Evolutionary conservation across 2,113 vertebrate species (phyloP).

Genomic region (Lampris incognitus): DNA sequence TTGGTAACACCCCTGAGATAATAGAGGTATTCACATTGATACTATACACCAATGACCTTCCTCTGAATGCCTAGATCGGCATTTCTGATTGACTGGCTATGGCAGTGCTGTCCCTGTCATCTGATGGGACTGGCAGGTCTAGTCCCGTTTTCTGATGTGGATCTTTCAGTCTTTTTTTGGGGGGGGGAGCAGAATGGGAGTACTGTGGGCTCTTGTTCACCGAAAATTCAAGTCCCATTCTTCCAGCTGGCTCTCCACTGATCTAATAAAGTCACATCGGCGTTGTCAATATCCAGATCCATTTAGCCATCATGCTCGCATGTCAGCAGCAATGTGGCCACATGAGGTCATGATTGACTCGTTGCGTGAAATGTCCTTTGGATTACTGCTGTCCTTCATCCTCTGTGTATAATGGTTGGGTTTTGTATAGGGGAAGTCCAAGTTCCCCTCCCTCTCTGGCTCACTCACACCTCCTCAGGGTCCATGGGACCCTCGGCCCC

Average conservation of each 20-base stretch:
- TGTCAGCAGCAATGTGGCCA: slow-evolving; percentile 43
- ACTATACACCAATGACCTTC: slow-evolving; percentile 52
- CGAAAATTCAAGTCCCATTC: slow-evolving; percentile 53
- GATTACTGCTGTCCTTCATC: slow-evolving; percentile 60
- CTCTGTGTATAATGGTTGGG: slow-evolving; percentile 55
- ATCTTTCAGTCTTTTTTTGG: slow-evolving; percentile 49
- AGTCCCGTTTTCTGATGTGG: slow-evolving; percentile 55
- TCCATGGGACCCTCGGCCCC: slow-evolving; percentile 81
- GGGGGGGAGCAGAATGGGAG: slow-evolving; percentile 72
- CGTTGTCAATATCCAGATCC: slow-evolving; percentile 52
- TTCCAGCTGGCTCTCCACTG: slow-evolving; percentile 42
- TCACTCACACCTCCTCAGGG: slow-evolving; percentile 82
- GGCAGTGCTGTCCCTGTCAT: slow-evolving; percentile 67
- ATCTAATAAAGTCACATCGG: slow-evolving; percentile 50
- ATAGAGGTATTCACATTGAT: slow-evolving; percentile 73
- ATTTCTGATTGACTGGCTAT: slow-evolving; percentile 47
- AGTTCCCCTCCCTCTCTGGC: background rate
- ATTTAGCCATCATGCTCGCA: slow-evolving; percentile 56
- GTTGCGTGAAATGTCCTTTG: slow-evolving; percentile 66
- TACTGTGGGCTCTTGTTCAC: slow-evolving; percentile 61
- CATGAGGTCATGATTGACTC: slow-evolving; percentile 57
- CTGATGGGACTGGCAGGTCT: slow-evolving; percentile 61
- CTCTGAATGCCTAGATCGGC: slow-evolving; percentile 32
- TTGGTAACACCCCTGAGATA: slow-evolving; percentile 80
- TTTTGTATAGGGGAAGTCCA: slow-evolving; percentile 42